Percentiles rank a stretch among this genome's conserved stretches.
phyloP scores from a whole-genome alignment of 1,140 invertebrate genomes.

The Nymphalis io region DNA sequence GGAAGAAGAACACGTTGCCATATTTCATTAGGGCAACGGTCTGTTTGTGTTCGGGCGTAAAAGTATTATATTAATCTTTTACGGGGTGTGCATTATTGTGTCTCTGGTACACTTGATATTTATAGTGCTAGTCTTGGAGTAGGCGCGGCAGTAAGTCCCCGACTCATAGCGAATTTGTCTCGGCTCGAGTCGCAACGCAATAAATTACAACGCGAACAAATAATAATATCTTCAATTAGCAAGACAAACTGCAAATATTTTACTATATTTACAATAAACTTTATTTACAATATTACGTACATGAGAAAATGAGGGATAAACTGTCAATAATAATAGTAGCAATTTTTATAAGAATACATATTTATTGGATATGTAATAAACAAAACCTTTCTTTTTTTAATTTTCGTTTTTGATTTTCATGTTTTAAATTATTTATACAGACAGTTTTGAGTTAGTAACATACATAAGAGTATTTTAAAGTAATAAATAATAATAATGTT shows the following conservation, averaged over 20 bases:
- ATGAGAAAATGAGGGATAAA: too few species aligned
- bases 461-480: too few species aligned
- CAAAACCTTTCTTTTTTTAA: too few species aligned
- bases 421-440: too few species aligned
- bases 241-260: slow-evolving; percentile 37
- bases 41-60: slow-evolving; percentile 59
- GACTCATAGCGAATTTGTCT: slow-evolving; percentile 44
- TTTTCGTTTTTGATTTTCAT: too few species aligned
- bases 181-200: slow-evolving; percentile 39
- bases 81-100: slow-evolving; percentile 58
- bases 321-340: too few species aligned
- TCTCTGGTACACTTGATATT: slow-evolving; percentile 57
- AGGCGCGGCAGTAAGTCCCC: slow-evolving; percentile 43
- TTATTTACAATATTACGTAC: too few species aligned
- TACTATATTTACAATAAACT: slow-evolving; percentile 5
- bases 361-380: too few species aligned
- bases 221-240: slow-evolving; percentile 44
- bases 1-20: slow-evolving; percentile 64
- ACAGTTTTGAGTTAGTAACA: too few species aligned
- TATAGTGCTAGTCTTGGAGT: slow-evolving; percentile 48
- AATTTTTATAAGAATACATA: too few species aligned
- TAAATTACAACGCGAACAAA: slow-evolving; percentile 46
- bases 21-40: slow-evolving; percentile 70
- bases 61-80: slow-evolving; percentile 72
- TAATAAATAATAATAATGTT: too few species aligned